Evolutionary conservation across 2,113 vertebrate genomes (phyloP), one percentile per base, ranked within the genome.

Genomic region (Tursiops truncatus): DNA sequence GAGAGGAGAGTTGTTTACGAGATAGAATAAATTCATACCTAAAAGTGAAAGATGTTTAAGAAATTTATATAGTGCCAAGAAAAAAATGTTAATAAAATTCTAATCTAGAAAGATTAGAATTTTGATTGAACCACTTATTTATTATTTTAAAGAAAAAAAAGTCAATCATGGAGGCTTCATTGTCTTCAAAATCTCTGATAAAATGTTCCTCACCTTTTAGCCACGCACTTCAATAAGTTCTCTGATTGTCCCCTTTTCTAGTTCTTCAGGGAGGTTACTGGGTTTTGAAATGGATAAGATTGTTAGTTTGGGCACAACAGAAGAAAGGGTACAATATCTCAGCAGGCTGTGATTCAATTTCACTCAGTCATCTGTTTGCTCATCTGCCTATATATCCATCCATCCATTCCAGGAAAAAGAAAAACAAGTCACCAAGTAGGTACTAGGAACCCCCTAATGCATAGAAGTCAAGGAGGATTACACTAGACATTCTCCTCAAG

Each of bases 1-100:
- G 18, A 31, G 73, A 60, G 23, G 68, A 15, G 17, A 53, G 6
- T 58, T 60, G 28, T 80, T 95, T 76, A 77, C 4, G 13, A 93
- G 21, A 31, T 20, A 80, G 25, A 58, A 74, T n/a, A 89, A 50
- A 74, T 74, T 80, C 47, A 84, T 6, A 86, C 44, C 36, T 80
- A n/a, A 62, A 91, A 94, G 38, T 82, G 25, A 94, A 88, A 86
- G 33, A 65, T 17, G 20, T n/a, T 92, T 94, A 90, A 89, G 71
- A 68, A 74, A 62, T 17, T 33, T 87, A n/a, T 18, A 5, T 14
- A 76, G 33, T 80, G 76, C 31, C 21, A 50, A 23, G 47, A n/a
- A 20, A 65, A 65, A 67, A 33, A n/a, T 56, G 20, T 63, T 95
- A 87, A 63, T 92, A 41, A 90, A 95, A 77, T 82, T 67, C 38